A percentile compares a stretch with the other conserved stretches of the same genome.
Conservation (phyloP, 2,797 vertebrate species). For the Glossophaga mutica region DNA sequence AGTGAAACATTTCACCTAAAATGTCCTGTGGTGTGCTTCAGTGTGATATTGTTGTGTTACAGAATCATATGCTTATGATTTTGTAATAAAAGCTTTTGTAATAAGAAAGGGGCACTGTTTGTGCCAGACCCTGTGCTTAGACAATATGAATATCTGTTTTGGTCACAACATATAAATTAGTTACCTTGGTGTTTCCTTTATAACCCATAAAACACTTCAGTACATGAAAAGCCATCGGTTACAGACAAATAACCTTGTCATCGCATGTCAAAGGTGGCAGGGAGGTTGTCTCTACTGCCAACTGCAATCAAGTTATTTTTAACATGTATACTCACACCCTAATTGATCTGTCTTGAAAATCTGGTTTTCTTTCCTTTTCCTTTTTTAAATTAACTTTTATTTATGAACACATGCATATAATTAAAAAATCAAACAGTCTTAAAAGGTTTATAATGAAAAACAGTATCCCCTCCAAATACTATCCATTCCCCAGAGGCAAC, state of each 20-base stretch:
- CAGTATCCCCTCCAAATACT: not conserved
- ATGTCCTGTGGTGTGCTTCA: no score
- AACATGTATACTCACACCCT: not conserved
- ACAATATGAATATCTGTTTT: not conserved
- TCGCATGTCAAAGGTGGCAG: not conserved
- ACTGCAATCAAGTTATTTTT: constrained; percentile 1
- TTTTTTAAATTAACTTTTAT: constrained; percentile 53
- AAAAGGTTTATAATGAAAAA: constrained; percentile 52
- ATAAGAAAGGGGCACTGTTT: no score
- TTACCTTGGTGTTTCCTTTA: constrained; percentile 26
- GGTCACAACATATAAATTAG: not conserved
- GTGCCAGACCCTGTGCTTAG: not conserved
- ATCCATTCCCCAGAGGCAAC: not conserved
- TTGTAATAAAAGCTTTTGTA: no score
- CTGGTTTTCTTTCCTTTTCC: constrained; percentile 25
- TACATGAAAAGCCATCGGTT: not conserved
- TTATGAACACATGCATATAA: constrained; percentile 52
- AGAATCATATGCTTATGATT: no score
- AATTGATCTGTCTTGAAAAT: constrained; percentile 46
- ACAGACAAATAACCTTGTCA: constrained; percentile 17
- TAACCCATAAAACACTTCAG: not conserved
- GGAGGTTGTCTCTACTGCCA: not conserved
- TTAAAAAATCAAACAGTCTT: constrained; percentile 45
- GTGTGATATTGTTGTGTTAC: no score
- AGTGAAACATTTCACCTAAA: no score